Conservation (phyloP, 1,140 invertebrate genomes). For the Nylanderia fulva region DNA sequence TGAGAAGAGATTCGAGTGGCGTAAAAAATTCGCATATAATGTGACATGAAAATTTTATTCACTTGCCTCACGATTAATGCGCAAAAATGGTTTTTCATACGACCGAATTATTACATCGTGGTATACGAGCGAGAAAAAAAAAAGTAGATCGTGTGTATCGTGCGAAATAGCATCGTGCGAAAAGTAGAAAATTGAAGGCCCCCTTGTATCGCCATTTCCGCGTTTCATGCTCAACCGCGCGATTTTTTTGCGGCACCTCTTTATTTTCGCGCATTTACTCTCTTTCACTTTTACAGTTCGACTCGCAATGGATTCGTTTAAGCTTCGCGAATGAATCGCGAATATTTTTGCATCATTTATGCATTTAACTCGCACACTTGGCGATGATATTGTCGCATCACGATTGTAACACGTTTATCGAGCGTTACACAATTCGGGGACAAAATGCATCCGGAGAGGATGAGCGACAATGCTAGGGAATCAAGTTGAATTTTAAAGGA, state of each 20-base stretch:
- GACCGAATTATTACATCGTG: conserved; percentile 27
- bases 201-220: not conserved
- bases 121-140: not conserved
- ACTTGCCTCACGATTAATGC: conserved; percentile 6
- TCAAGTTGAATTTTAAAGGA: conserved; percentile 63
- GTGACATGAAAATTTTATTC: not conserved
- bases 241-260: conserved; percentile 26
- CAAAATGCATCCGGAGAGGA: not conserved
- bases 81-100: conserved; percentile 27
- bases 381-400: not conserved
- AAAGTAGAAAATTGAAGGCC: conserved; percentile 13
- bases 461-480: conserved; percentile 18
- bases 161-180: conserved; percentile 32
- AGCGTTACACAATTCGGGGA: not conserved
- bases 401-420: conserved; percentile 28
- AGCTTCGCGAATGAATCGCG: not conserved
- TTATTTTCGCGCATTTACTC: not conserved
- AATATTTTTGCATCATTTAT: not conserved
- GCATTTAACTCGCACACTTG: not conserved
- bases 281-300: not conserved
- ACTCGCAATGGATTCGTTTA: not conserved
- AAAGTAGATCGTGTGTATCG: not conserved
- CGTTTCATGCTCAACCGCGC: not conserved
- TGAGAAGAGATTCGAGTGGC: not conserved
- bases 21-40: not conserved